phyloP scores from a whole-genome alignment of 2,797 vertebrate species.

The Micromesistius poutassou region DNA sequence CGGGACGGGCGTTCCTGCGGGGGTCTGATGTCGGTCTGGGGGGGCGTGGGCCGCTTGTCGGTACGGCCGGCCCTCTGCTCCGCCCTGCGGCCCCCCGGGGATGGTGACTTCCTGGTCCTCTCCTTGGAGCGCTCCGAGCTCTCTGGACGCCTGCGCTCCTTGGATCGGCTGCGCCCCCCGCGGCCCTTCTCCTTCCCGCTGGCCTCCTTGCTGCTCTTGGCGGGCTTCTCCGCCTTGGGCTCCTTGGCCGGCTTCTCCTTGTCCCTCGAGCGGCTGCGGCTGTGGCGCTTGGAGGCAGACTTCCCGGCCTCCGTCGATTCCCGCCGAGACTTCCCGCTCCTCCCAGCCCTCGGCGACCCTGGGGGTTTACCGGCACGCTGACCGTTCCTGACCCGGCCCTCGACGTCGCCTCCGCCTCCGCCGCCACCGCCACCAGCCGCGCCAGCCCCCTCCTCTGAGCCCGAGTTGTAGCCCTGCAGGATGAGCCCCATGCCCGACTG shows the following conservation, averaged over 20 bases:
- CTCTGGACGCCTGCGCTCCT: conserved; percentile 84
- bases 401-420: conserved; percentile 70
- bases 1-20: conserved; percentile 77
- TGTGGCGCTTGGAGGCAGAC: conserved; percentile 80
- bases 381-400: conserved; percentile 86
- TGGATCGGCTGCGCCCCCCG: conserved; percentile 81
- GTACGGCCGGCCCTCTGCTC: conserved; percentile 68
- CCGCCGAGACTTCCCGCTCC: conserved; percentile 79
- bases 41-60: conserved; percentile 76
- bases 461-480: conserved; percentile 95
- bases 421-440: too few relatives aligned
- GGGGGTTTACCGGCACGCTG: conserved; percentile 69
- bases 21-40: conserved; percentile 75
- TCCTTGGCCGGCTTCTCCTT: conserved; percentile 75
- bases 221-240: conserved; percentile 84
- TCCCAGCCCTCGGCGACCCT: conserved; percentile 67
- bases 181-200: conserved; percentile 66
- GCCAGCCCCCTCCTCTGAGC: conserved; percentile 81
- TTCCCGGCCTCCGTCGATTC: conserved; percentile 83
- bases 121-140: conserved; percentile 85
- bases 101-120: conserved; percentile 81
- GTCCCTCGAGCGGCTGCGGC: conserved; percentile 87
- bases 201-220: conserved; percentile 74
- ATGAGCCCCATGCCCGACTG: conserved; percentile 98
- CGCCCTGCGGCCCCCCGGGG: conserved; percentile 80